phyloP scores from a whole-genome alignment of 2,797 vertebrate genomes.

The Spea hammondii region DNA sequence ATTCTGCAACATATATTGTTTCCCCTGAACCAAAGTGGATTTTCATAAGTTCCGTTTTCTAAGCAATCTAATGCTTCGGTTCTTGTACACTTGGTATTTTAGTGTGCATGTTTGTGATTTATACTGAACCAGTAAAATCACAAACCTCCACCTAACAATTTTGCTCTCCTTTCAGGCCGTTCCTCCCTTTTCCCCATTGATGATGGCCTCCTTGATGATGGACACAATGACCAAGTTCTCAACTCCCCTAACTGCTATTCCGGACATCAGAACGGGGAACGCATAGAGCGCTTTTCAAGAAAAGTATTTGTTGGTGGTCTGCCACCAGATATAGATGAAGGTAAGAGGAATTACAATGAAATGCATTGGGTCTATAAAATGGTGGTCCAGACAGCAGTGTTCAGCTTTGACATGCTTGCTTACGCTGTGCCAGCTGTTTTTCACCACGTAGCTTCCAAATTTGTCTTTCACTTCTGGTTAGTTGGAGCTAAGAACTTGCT shows the following conservation, averaged over 20 bases:
- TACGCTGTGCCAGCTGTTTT: background rate
- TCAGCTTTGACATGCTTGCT: background rate
- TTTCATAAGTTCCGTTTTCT: too few relatives aligned
- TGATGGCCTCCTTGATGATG: slow-evolving; percentile 90
- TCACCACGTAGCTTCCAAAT: background rate
- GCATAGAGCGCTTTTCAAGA: slow-evolving; percentile 93
- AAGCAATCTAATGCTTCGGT: too few relatives aligned
- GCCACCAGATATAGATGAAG: slow-evolving; percentile 97
- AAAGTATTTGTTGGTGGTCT: slow-evolving; percentile 97
- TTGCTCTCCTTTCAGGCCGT: slow-evolving; percentile 74
- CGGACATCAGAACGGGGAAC: slow-evolving; percentile 91
- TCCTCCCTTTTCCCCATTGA: slow-evolving; percentile 97
- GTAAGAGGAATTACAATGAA: slow-evolving; percentile 61
- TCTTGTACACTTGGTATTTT: too few relatives aligned
- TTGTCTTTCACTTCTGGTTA: background rate
- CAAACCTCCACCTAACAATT: background rate
- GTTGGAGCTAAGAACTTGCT: too few relatives aligned
- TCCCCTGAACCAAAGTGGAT: too few relatives aligned
- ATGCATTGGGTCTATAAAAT: too few relatives aligned
- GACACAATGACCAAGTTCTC: slow-evolving; percentile 88
- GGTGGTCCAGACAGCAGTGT: too few relatives aligned
- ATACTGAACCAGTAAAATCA: too few relatives aligned
- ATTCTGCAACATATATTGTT: too few relatives aligned
- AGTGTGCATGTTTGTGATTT: too few relatives aligned
- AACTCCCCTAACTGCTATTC: slow-evolving; percentile 87